Conservation (phyloP, 2,888 invertebrate genomes). For the Oscheius onirici region DNA sequence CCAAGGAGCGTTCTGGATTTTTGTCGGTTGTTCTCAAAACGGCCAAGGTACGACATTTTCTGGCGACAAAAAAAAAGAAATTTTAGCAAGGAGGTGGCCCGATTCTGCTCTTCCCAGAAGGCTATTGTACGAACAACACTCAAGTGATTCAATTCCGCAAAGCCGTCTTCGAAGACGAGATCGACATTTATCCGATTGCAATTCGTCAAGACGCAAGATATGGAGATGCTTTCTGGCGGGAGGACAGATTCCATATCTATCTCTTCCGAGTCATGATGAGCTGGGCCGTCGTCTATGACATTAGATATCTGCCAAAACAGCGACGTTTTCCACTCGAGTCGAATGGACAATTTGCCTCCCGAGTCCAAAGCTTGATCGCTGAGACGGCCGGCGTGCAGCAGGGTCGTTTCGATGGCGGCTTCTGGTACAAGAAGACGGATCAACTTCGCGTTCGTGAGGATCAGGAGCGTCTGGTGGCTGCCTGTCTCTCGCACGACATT, state of each 20-base stretch:
- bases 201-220: constrained; percentile 46
- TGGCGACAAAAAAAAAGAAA: neutral
- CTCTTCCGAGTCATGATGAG: constrained; percentile 51
- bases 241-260: constrained; percentile 53
- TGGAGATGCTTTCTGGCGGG: constrained; percentile 57
- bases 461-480: constrained; percentile 16
- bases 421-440: constrained; percentile 47
- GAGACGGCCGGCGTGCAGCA: constrained; percentile 41
- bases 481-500: constrained; percentile 1
- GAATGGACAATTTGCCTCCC: constrained; percentile 45
- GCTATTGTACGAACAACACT: constrained; percentile 62
- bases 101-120: constrained; percentile 65
- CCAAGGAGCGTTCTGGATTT: constrained; percentile 57
- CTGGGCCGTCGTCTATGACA: constrained; percentile 59
- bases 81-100: constrained; percentile 53
- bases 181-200: constrained; percentile 56
- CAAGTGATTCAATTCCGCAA: constrained; percentile 57
- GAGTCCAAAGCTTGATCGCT: constrained; percentile 48
- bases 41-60: constrained; percentile 42
- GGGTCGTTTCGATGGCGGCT: constrained; percentile 48
- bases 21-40: constrained; percentile 51
- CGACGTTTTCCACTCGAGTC: constrained; percentile 32
- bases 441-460: neutral
- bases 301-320: constrained; percentile 54
- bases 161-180: constrained; percentile 50